Evolutionary conservation across 1,140 invertebrate genomes (phyloP), one percentile per base, ranked within the genome.

Genomic region (Luehdorfia chinensis): DNA sequence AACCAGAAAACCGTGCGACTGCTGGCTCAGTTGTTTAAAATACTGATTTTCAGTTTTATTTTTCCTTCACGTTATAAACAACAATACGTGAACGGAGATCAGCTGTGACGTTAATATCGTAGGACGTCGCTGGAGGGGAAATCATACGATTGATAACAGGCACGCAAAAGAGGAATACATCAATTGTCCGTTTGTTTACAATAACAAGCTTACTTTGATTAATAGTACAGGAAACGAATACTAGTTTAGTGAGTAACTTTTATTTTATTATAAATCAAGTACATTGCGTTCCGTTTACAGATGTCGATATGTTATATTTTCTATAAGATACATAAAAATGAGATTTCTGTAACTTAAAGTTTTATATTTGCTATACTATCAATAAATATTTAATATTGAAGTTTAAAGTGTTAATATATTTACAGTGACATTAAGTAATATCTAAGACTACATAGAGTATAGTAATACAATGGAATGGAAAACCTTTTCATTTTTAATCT

Each of bases 91-190:
- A 32, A 9, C 9, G 19, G 19, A 33, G 9, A 47, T 47, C 12
- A 11, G 18, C 45, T 31, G 36, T 53, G 50, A 53, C 50, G 50
- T 33, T 53, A 53, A 43, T 41, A 56, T 56, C 47, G 57, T 55
- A 49, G 46, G 59, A 62, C 54, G 45, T 33, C 49, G 59, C 39
- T 11, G 39, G 9, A 16, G 7, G 2, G 47, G 46, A 37, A 52
- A 63, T 48, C 52, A 51, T 25, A 49, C 33, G 16, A 64, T 54
- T 66, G 68, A 72, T 70, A 73, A 65, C 50, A 31, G 9, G 12
- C 11, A 57, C 28, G 56, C 37, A 27, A 36, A 28, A 54, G 31
- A 28, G 46, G 33, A 54, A 47, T 64, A 57, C 14, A 9, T 61
- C 60, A 63, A 59, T 54, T 57, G 50, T 12, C 34, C 37, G 37